Base-by-base conservation (phyloP, 35 echinoderm and acorn worm genomes). In the Nesometra sesokonis region DNA sequence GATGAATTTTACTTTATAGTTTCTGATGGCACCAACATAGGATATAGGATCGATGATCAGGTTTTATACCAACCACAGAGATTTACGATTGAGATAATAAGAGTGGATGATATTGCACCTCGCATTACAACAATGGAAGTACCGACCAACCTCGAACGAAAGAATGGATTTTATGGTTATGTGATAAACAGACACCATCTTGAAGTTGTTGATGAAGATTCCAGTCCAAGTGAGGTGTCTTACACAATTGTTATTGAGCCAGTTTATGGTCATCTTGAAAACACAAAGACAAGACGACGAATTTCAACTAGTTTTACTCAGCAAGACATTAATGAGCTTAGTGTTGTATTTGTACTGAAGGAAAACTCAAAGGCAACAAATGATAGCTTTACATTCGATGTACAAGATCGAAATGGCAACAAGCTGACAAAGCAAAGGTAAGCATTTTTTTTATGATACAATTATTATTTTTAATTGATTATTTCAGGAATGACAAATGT, bases 301-400 rank as follows among this genome's bases (percentile, higher is more conserved):
- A 88, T 99, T 0, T 84, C 87, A 77, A 88, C 85, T 32, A 84
- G 82, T n/a, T 94, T 99, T 43, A 85, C 93, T 8, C 96, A 99
- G 67, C 57, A 85, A 32, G 92, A 94, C 21, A 84, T 99, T 0
- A 89, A 92, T 84, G 79, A 94, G 52, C 84, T 90, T n/a, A 93
- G 67, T 40, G 86, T 99, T 30, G 92, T 92, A 88, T 99, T 93
- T 39, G 88, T 99, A 30, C 86, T 99, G 81, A 88, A 88, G 32
- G 92, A 94, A 23, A 78, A 92, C 33, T 85, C 88, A 4, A 88
- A 80, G 36, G 96, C 83, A 80, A 93, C 92, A 34, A 99, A 99
- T 80, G 96, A 99, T 39, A 99, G 90, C 82, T 94, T 99, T 80
- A 85, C 80, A 23, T 99, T 99, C 79, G 86, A 91, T 27, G 87